phyloP scores from a whole-genome alignment of 2,113 vertebrate genomes.

The Lampris megalopsis region DNA sequence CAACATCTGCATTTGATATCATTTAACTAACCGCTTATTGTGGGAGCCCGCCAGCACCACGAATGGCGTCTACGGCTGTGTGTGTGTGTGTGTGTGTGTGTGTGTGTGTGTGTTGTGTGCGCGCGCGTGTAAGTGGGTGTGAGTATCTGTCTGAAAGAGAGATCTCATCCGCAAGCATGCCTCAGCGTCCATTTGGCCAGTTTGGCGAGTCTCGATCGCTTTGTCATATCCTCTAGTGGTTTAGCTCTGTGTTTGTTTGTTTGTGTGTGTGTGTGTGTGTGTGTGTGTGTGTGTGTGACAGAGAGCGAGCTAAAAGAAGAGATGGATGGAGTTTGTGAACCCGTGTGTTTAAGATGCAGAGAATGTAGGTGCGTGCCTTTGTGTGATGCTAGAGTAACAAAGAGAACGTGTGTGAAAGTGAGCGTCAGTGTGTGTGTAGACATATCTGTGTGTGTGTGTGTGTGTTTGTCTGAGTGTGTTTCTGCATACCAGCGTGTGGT shows the following conservation, averaged over 20 bases:
- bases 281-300: conserved; percentile 4
- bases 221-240: conserved; percentile 64
- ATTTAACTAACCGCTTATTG: conserved; percentile 80
- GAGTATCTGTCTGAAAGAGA: not conserved
- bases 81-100: conserved; percentile 64
- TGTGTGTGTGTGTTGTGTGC: not conserved
- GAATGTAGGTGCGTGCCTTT: too few species aligned
- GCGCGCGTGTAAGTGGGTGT: not conserved
- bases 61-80: conserved; percentile 71
- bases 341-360: not conserved
- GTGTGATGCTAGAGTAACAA: too few species aligned
- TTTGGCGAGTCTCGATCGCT: conserved; percentile 61
- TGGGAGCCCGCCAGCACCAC: conserved; percentile 76
- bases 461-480: conserved; percentile 69
- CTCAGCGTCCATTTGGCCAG: conserved; percentile 64
- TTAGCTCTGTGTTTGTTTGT: conserved; percentile 23
- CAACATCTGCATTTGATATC: conserved; percentile 84
- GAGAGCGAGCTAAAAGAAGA: too few species aligned
- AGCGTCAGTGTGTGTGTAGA: not conserved
- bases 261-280: conserved; percentile 33
- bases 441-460: conserved; percentile 44
- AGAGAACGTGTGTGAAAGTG: not conserved
- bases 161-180: not conserved
- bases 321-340: too few species aligned
- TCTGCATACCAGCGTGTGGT: conserved; percentile 71